A percentile compares a stretch with the other conserved stretches of the same genome.
These are phyloP conservation scores for Malurus alboscapulatus DNA, from an alignment of 2,113 vertebrate genomes.

Conservation along the genomic window DNA sequence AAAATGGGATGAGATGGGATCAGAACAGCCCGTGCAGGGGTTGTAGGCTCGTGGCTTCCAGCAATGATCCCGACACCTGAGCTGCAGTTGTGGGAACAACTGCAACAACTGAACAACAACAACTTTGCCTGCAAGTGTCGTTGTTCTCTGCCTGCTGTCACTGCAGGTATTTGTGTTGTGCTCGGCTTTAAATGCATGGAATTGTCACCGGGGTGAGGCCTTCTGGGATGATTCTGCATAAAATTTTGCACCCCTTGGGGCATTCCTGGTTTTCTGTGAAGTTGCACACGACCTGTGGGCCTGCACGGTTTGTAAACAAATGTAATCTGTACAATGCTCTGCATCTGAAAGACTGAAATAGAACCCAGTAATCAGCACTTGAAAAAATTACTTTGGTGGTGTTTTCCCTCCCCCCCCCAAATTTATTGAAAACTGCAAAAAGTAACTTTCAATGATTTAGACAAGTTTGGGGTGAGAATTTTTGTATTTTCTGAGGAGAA, in stretches of 20 bases:
- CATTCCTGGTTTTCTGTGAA: neutral
- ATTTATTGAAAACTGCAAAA: neutral
- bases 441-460: neutral
- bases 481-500: neutral
- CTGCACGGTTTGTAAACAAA: neutral
- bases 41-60: neutral
- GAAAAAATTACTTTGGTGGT: neutral
- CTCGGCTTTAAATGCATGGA: fast-evolving
- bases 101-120: too few species aligned
- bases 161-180: neutral
- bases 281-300: neutral
- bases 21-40: neutral
- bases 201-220: neutral
- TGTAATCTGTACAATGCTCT: neutral
- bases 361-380: neutral
- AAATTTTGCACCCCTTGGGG: neutral
- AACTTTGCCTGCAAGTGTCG: too few species aligned
- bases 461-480: neutral
- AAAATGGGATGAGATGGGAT: neutral
- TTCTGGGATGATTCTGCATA: neutral
- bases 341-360: neutral
- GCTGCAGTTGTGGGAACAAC: neutral
- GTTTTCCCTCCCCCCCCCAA: fast-evolving
- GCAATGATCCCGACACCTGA: neutral
- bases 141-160: neutral